Base-by-base conservation (phyloP, 2,113 vertebrate species). In the Mastomys coucha region DNA sequence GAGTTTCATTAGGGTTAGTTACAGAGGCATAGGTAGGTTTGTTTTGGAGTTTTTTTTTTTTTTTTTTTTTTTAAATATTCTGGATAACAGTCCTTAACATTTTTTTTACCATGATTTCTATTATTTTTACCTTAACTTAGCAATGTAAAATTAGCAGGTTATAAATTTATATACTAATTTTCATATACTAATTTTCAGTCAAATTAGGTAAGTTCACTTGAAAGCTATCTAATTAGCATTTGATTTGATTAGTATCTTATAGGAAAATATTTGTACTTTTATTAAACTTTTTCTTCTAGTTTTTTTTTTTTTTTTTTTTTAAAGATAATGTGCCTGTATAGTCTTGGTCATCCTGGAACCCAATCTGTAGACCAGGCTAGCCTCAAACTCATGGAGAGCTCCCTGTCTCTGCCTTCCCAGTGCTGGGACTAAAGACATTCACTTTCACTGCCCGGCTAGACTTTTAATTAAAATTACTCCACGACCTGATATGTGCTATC, bases 101-200 rank as follows among this genome's bases (percentile, higher is more conserved):
- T 33, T 88, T 22, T 16, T 63, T 60, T 63, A 63, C 13, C 39
- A 49, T 17, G 12, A 65, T 85, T 85, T 85, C 12, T 45, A 16
- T 45, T 85, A 39, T 63, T 12, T 31, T 65, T 24, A 63, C 26
- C 56, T 65, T 75, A 67, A 90, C 36, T 85, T 77, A 45, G 69
- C 22, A 60, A 67, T 85, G 36, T 85, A 77, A 94, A 73, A 91
- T 85, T 28, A 91, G 1, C 36, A 90, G 24, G 12, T 19, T 65
- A 36, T 73, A 26, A 17, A n/a, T n/a, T n/a, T n/a, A n/a, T n/a
- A n/a, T n/a, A n/a, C n/a, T n/a, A n/a, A n/a, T n/a, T 89, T 89
- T 82, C 73, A 36, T 45, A 53, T 75, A 84, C 24, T 91, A n/a
- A 67, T 76, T 67, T 77, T 91, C 77, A 91, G 39, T 86, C 77